Percentiles rank a stretch among this genome's conserved stretches.
phyloP scores from a whole-genome alignment of 2,113 vertebrate genomes.

The Peromyscus polionotus region DNA sequence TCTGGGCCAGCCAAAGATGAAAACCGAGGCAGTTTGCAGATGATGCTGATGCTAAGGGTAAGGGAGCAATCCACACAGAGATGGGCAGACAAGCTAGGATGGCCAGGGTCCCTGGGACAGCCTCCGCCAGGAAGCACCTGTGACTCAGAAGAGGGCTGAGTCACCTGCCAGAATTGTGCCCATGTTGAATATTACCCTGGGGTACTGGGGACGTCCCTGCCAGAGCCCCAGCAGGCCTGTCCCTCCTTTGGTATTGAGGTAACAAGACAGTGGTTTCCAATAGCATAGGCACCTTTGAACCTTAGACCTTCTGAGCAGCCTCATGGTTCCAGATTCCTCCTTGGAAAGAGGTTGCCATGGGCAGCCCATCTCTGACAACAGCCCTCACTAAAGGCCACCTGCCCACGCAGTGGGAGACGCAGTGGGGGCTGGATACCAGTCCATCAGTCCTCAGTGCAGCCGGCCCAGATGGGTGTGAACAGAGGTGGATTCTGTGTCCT shows the following conservation, averaged over 20 bases:
- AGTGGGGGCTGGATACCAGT: neutral
- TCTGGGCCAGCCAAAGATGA: slow-evolving; percentile 82
- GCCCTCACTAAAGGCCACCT: neutral
- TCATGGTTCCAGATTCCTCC: neutral
- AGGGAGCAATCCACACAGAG: slow-evolving; percentile 46
- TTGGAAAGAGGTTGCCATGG: neutral
- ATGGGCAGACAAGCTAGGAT: neutral
- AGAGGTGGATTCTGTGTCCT: fast-evolving
- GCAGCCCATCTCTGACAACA: neutral
- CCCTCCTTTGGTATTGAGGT: neutral
- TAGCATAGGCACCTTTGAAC: neutral
- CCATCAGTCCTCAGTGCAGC: neutral
- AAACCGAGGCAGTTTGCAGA: slow-evolving; percentile 80
- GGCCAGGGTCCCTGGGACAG: neutral
- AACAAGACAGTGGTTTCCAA: neutral
- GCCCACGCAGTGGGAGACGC: neutral
- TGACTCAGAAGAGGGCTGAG: neutral
- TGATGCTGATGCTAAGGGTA: slow-evolving; percentile 33
- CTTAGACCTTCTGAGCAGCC: too few relatives aligned
- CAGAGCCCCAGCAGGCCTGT: neutral
- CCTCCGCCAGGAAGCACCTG: neutral
- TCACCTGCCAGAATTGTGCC: neutral
- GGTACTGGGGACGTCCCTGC: too few relatives aligned
- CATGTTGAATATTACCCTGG: neutral
- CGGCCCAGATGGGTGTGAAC: neutral